These are phyloP conservation scores for Avahi laniger DNA, from an alignment of 2,797 vertebrate species.

Conservation along the genomic window DNA sequence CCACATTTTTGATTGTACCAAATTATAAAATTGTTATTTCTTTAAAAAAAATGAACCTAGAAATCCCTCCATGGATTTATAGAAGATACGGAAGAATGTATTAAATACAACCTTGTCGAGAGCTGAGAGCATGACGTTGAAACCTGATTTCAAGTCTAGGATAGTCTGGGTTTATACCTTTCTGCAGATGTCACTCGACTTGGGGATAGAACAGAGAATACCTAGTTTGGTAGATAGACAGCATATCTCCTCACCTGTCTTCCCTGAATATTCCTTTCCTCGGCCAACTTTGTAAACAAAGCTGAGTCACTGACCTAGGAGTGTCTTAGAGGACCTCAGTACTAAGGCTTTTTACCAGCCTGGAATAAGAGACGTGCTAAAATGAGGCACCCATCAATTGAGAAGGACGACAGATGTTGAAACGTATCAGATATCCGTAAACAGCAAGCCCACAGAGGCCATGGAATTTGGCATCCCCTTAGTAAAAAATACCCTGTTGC, in stretches of 20 bases:
- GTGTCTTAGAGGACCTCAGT: neutral
- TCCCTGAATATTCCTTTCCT: neutral
- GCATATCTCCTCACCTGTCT: neutral
- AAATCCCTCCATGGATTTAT: neutral
- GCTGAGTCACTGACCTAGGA: neutral
- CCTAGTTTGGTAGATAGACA: neutral
- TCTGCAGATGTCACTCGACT: neutral
- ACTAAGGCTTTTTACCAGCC: slow-evolving; percentile 69
- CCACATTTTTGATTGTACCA: neutral
- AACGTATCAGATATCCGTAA: slow-evolving; percentile 84
- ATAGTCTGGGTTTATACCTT: neutral
- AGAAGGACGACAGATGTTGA: slow-evolving; percentile 87
- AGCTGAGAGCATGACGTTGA: neutral
- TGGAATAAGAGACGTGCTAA: slow-evolving; percentile 80
- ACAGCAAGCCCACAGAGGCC: slow-evolving; percentile 82
- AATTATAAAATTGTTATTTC: neutral
- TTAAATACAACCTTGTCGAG: neutral
- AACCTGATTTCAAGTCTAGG: neutral
- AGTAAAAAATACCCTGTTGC: slow-evolving; percentile 66
- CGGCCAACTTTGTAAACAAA: neutral
- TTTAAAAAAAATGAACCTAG: neutral
- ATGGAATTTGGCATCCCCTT: slow-evolving; percentile 78
- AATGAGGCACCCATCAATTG: slow-evolving; percentile 78
- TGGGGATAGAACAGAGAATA: neutral
- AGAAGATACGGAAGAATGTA: neutral